Evolutionary conservation across 2,797 vertebrate genomes (phyloP).

Genomic region (Girardinus metallicus): DNA sequence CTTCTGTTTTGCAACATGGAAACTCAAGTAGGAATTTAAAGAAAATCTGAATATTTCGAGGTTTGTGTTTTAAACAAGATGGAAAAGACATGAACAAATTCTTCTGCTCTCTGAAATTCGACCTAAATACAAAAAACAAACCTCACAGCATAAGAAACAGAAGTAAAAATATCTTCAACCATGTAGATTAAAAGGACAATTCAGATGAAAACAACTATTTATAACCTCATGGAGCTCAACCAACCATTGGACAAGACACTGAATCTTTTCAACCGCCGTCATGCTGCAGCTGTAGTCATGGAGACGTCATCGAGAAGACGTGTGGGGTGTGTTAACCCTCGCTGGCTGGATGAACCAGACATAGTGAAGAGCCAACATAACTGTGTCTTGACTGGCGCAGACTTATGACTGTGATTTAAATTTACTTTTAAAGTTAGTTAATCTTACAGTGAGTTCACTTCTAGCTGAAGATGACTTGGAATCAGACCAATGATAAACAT

Average conservation of each 20-base stretch:
- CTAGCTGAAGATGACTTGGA: not conserved
- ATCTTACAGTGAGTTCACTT: not conserved
- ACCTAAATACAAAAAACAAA: constrained; percentile 27
- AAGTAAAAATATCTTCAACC: constrained; percentile 73
- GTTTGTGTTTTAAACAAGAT: not conserved
- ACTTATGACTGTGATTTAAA: constrained; percentile 18
- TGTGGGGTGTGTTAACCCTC: constrained; percentile 77
- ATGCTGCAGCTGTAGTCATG: constrained; percentile 65
- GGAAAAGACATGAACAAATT: not conserved
- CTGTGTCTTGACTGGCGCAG: constrained; percentile 18
- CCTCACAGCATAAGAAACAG: constrained; percentile 24
- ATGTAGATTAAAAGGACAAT: constrained; percentile 85
- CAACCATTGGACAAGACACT: constrained; percentile 68
- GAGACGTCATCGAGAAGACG: constrained; percentile 39
- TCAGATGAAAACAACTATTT: constrained; percentile 41
- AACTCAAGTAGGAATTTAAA: not conserved
- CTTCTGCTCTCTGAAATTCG: not conserved
- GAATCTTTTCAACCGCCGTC: constrained; percentile 72
- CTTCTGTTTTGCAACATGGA: not conserved
- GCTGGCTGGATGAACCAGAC: constrained; percentile 69
- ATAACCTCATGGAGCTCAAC: constrained; percentile 51
- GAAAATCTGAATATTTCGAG: not conserved
- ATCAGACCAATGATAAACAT: constrained; percentile 18
- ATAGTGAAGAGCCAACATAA: constrained; percentile 24
- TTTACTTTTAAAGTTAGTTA: not conserved